Evolutionary conservation across 2,888 invertebrate genomes (phyloP), one percentile per base, ranked within the genome.

Genomic region (Phorcus lineatus): DNA sequence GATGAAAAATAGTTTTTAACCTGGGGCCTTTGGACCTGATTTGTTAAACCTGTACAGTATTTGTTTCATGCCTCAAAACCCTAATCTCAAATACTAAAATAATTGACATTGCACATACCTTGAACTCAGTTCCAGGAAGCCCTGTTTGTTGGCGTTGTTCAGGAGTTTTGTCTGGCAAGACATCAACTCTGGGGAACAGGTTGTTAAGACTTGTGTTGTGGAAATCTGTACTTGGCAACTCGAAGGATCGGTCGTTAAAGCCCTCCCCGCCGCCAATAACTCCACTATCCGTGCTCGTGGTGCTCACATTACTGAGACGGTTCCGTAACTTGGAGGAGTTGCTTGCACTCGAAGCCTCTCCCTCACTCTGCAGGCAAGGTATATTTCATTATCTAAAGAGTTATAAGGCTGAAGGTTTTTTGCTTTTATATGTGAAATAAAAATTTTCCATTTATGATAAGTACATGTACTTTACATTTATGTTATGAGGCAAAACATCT

Each of bases 281-380:
- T 28, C 89, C 89, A 80, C 90, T 90, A 85, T 89, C 90, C 0
- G 85, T 86, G 70, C 90, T 90, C 75, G 86, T 78, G 1, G 86
- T 85, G 83, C 89, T 90, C 6, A 87, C 84, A 47, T 85, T 87
- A 78, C 90, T 90, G 24, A 83, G 82, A 53, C 89, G 81, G 55
- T 87, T 86, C 75, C 82, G 74, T 1, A n/a, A 17, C 22, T 36
- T 53, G 0, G n/a, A 24, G 3, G 66, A 47, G 11, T 11, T 67
- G n/a, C 16, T n/a, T 3, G 52, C 47, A 9, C 62, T 67, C 9
- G 67, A 67, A 40, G 62, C 47, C 13, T 77, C 74, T 52, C 24
- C 31, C 36, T 83, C 74, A 13, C 62, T 66, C 24, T 76, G 62
- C 55, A 76, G 17, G 62, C 17, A 9, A 36, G 36, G 7, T 6